These are phyloP conservation scores for Podargus strigoides DNA, from an alignment of 2,797 vertebrate genomes.

Conservation along the genomic window DNA sequence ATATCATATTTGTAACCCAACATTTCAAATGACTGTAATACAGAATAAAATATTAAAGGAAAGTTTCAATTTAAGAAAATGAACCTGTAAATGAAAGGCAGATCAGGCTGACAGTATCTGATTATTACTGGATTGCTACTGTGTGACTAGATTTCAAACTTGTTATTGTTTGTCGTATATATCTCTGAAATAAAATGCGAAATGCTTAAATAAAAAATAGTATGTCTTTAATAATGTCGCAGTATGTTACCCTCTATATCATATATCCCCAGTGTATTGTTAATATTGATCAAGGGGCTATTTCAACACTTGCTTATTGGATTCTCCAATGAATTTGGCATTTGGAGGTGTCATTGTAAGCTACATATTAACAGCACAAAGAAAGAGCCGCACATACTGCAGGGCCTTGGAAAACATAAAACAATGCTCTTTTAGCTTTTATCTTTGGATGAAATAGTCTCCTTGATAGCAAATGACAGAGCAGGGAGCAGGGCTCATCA, in stretches of 20 bases:
- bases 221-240: background rate
- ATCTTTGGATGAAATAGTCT: constrained; percentile 52
- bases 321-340: background rate
- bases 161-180: background rate
- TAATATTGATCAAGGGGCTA: background rate
- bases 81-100: background rate
- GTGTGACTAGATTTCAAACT: background rate
- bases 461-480: constrained; percentile 47
- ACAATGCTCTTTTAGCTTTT: constrained; percentile 37
- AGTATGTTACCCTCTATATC: background rate
- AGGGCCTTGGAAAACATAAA: constrained; percentile 44
- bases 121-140: background rate
- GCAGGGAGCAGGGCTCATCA: background rate
- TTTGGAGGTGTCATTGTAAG: constrained; percentile 12
- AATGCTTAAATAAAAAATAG: background rate
- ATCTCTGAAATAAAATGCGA: background rate
- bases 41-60: background rate
- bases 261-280: background rate
- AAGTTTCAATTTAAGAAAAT: background rate
- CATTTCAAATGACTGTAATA: background rate
- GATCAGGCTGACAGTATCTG: background rate
- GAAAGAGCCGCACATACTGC: background rate
- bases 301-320: background rate
- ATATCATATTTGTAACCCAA: background rate
- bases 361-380: background rate